These are phyloP conservation scores for Scomber japonicus DNA, from an alignment of 2,113 vertebrate genomes.

Conservation along the genomic window DNA sequence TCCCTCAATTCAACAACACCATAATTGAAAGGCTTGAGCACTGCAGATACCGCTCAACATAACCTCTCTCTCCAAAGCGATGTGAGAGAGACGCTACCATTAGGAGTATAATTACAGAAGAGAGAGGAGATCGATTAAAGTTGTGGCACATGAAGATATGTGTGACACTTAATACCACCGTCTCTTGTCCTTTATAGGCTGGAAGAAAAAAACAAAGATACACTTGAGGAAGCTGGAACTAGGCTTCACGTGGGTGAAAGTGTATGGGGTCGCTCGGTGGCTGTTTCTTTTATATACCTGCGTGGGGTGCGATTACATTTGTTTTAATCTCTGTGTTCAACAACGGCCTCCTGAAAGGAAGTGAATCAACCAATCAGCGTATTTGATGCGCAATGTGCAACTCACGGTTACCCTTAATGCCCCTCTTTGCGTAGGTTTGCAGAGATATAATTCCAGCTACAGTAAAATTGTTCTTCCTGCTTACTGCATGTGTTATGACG, in stretches of 20 bases:
- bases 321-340: too few relatives aligned
- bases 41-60: constrained; percentile 17
- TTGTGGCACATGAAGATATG: constrained; percentile 3
- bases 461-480: constrained; percentile 8
- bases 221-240: neutral
- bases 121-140: constrained; percentile 27
- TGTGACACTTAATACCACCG: constrained; percentile 12
- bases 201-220: neutral
- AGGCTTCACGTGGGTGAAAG: too few relatives aligned
- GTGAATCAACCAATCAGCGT: too few relatives aligned
- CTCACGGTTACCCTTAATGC: too few relatives aligned
- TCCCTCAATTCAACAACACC: constrained; percentile 13
- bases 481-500: neutral
- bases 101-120: constrained; percentile 40
- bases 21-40: constrained; percentile 14
- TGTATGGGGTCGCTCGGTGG: too few relatives aligned
- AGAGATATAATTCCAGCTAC: too few relatives aligned
- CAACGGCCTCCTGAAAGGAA: too few relatives aligned
- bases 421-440: too few relatives aligned
- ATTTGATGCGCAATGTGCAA: too few relatives aligned
- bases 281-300: too few relatives aligned
- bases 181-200: constrained; percentile 12
- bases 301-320: too few relatives aligned
- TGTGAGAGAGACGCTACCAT: neutral
- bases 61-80: constrained; percentile 22